phyloP scores from a whole-genome alignment of 2,888 invertebrate species.

The Drosophila histrio region DNA sequence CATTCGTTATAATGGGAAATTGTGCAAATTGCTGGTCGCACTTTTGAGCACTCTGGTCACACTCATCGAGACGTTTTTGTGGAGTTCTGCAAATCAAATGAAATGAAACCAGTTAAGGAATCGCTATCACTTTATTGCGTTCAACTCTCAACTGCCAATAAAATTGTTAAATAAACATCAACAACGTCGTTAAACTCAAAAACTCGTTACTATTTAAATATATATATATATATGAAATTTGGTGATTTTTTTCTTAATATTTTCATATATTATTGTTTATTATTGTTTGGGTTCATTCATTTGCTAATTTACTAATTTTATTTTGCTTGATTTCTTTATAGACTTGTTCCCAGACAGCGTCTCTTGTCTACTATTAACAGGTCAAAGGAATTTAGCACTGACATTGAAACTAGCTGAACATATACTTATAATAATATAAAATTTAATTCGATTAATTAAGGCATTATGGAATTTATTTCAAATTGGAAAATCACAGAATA shows the following conservation, averaged over 20 bases:
- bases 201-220: slow-evolving; percentile 6
- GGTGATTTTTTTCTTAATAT: background rate
- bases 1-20: slow-evolving; percentile 74
- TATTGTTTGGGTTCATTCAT: slow-evolving; percentile 14
- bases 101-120: slow-evolving; percentile 38
- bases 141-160: slow-evolving; percentile 11
- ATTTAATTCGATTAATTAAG: background rate
- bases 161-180: slow-evolving; percentile 19
- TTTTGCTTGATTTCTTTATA: background rate
- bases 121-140: slow-evolving; percentile 4
- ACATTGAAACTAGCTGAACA: background rate
- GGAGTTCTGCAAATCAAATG: slow-evolving; percentile 56
- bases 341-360: background rate
- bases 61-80: slow-evolving; percentile 60
- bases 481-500: background rate
- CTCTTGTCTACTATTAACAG: background rate
- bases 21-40: slow-evolving; percentile 52
- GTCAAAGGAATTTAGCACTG: background rate
- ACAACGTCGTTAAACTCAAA: slow-evolving; percentile 1
- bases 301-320: slow-evolving; percentile 26
- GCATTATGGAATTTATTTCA: slow-evolving; percentile 11
- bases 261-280: background rate
- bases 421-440: background rate
- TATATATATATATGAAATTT: too few species aligned
- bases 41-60: slow-evolving; percentile 45